Conservation (phyloP, 2,113 vertebrate genomes). For the Numenius arquata region DNA sequence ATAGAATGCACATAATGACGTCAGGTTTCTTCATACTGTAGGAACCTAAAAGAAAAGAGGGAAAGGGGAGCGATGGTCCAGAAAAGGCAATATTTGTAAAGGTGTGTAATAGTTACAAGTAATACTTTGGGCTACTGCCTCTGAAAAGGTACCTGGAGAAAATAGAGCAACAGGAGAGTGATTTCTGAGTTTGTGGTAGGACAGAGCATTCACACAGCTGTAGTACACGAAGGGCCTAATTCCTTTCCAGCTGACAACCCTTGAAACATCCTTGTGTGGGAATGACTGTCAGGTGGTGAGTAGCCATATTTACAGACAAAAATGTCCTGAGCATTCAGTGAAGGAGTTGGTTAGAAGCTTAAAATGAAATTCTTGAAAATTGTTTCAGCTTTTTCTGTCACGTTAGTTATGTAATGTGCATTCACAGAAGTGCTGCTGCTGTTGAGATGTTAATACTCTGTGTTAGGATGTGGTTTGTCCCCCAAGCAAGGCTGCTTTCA, state of each 20-base stretch:
- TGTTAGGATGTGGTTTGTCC: background rate
- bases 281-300: background rate
- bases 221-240: background rate
- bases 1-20: background rate
- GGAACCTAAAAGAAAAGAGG: background rate
- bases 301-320: background rate
- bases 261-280: background rate
- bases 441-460: background rate
- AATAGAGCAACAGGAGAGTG: background rate
- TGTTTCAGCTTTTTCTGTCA: background rate
- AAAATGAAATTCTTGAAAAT: background rate
- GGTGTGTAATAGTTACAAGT: background rate
- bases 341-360: background rate
- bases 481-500: background rate
- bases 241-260: background rate
- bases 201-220: background rate
- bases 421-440: background rate
- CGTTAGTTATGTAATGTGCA: accelerated
- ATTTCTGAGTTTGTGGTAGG: background rate
- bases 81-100: background rate
- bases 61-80: background rate
- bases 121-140: background rate
- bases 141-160: background rate
- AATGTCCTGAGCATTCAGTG: accelerated
- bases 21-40: background rate